phyloP scores from a whole-genome alignment of 2,888 invertebrate genomes.

The Deroplatys truncata region DNA sequence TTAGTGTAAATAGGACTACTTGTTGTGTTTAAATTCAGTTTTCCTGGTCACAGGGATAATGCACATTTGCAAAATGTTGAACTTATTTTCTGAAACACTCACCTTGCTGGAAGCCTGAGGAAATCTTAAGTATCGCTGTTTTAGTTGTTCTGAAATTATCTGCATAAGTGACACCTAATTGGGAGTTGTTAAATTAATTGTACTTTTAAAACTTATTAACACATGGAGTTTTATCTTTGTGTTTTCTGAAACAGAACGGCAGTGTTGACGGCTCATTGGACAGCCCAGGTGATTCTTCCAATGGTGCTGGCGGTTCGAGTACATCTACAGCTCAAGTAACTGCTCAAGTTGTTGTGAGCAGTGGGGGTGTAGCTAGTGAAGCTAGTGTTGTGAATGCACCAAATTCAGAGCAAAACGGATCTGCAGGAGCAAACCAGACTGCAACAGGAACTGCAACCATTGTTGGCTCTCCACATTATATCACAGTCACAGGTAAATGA shows the following conservation, averaged over 20 bases:
- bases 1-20: too few relatives aligned
- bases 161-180: too few relatives aligned
- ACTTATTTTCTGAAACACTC: too few relatives aligned
- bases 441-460: constrained; percentile 46
- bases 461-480: constrained; percentile 56
- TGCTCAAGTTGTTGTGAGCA: constrained; percentile 46
- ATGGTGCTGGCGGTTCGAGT: constrained; percentile 43
- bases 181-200: too few relatives aligned
- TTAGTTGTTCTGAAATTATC: too few relatives aligned
- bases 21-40: too few relatives aligned
- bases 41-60: too few relatives aligned
- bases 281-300: constrained; percentile 55
- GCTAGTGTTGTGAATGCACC: constrained; percentile 35
- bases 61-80: too few relatives aligned
- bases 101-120: too few relatives aligned
- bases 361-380: not conserved
- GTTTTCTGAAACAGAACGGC: constrained; percentile 28
- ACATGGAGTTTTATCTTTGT: not conserved
- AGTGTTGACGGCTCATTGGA: constrained; percentile 48
- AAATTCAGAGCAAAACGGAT: constrained; percentile 47
- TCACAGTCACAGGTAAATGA: constrained; percentile 63
- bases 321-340: constrained; percentile 45
- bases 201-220: too few relatives aligned
- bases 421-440: constrained; percentile 49
- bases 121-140: too few relatives aligned